These are phyloP conservation scores for Diaprepes abbreviatus DNA, from an alignment of 2,888 invertebrate genomes.

Conservation along the genomic window DNA sequence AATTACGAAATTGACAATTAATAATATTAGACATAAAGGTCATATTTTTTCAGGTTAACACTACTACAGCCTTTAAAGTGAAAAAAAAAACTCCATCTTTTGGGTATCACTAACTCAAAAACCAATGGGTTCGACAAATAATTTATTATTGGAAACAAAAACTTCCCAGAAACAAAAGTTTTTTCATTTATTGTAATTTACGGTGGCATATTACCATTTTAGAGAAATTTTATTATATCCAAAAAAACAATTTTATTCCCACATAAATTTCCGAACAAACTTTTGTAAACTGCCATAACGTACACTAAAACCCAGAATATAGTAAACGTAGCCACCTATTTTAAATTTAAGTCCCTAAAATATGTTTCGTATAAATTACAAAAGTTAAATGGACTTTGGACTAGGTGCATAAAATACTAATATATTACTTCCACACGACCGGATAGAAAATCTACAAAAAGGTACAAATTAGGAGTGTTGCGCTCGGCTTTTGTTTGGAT, in stretches of 20 bases:
- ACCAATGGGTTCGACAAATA: too few species aligned
- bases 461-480: slow-evolving; percentile 33
- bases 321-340: slow-evolving; percentile 1
- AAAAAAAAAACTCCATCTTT: too few species aligned
- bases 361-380: slow-evolving; percentile 23
- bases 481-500: not conserved
- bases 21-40: too few species aligned
- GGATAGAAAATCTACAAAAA: slow-evolving; percentile 24
- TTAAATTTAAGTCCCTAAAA: slow-evolving; percentile 10
- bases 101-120: too few species aligned
- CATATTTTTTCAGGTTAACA: too few species aligned
- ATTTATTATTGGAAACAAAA: too few species aligned
- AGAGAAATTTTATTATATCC: too few species aligned
- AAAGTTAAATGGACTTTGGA: slow-evolving; percentile 32
- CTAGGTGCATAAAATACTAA: slow-evolving; percentile 32
- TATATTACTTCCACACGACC: slow-evolving; percentile 16
- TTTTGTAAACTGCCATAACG: not conserved
- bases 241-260: not conserved
- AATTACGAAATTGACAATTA: too few species aligned
- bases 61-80: too few species aligned
- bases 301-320: not conserved
- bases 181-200: too few species aligned
- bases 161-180: too few species aligned
- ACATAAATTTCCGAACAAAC: not conserved
- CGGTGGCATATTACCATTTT: too few species aligned